Base-by-base conservation (phyloP, 1,140 invertebrate species). In the Zaprionus inermis region DNA sequence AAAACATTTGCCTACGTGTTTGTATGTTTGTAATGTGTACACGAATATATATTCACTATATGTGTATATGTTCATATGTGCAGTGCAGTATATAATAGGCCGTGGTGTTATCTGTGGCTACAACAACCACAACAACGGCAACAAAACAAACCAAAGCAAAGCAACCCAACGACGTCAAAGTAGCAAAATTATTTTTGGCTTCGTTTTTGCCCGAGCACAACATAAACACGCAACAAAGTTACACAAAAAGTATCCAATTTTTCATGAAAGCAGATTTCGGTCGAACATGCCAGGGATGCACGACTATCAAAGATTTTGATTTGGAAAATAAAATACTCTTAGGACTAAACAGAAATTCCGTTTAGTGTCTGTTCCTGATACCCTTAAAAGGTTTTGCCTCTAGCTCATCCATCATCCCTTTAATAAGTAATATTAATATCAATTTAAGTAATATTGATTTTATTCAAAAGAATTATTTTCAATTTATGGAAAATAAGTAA, bases 131-230 rank as follows among this genome's bases (percentile, higher is more conserved):
- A 41, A 9, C 38, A 41, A n/a, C 36, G 36, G 38, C 32, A 16
- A 30, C 41, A 70, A 71, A 71, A 65, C 38, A 71, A 64, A 46
- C 44, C 36, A 70, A 63, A 55, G 18, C 44, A 22, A 61, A 30
- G 14, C 52, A 65, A 34, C 24, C 34, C 55, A 58, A 55, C 36
- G 46, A 30, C 44, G 44, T 61, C 18, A 41, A 70, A 65, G 49
- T 49, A 57, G 54, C 54, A 54, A 67, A 67, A 68, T 67, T 60
- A 60, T 68, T 72, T 68, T 72, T 72, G 56, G 49, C 56, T 72
- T 67, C 28, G 60, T 71, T 63, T 71, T 65, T 58, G 41, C 30
- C 16, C 30, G 28, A 61, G 36, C 55, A 52, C 65, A 34, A 49
- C 18, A 32, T 67, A 60, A 67, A 46, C 64, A 67, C 56, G 56